These are phyloP conservation scores for Hypotaenidia philippensis DNA, from an alignment of 2,797 vertebrate genomes.

Conservation along the genomic window DNA sequence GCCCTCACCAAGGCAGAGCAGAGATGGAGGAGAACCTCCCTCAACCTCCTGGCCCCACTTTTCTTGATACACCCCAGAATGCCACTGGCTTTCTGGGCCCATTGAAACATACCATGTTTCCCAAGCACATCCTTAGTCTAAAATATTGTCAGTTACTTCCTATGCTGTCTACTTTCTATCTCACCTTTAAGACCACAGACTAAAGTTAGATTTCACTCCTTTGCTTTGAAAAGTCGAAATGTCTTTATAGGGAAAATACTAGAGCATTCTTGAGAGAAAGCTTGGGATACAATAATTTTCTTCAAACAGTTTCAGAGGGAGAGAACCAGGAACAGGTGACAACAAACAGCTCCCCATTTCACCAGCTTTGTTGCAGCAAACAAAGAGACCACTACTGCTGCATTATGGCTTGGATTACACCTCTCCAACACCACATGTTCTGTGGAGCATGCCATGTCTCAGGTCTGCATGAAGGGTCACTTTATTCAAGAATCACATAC, in stretches of 20 bases:
- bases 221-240: not conserved
- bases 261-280: not conserved
- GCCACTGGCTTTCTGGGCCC: no score
- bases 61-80: no score
- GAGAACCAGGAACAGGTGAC: not conserved
- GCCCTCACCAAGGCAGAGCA: no score
- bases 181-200: not conserved
- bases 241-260: not conserved
- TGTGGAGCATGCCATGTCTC: not conserved
- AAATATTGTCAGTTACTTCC: not conserved
- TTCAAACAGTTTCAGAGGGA: not conserved
- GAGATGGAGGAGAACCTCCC: no score
- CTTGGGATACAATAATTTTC: fast-evolving
- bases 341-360: not conserved
- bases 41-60: no score
- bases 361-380: not conserved
- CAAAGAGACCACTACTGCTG: not conserved
- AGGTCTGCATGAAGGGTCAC: not conserved
- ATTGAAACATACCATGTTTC: not conserved
- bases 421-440: not conserved
- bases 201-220: not conserved
- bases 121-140: not conserved
- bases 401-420: not conserved
- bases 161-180: not conserved
- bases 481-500: not conserved